These are phyloP conservation scores for Portevinia maculata DNA, from an alignment of 2,888 invertebrate species.

Conservation along the genomic window DNA sequence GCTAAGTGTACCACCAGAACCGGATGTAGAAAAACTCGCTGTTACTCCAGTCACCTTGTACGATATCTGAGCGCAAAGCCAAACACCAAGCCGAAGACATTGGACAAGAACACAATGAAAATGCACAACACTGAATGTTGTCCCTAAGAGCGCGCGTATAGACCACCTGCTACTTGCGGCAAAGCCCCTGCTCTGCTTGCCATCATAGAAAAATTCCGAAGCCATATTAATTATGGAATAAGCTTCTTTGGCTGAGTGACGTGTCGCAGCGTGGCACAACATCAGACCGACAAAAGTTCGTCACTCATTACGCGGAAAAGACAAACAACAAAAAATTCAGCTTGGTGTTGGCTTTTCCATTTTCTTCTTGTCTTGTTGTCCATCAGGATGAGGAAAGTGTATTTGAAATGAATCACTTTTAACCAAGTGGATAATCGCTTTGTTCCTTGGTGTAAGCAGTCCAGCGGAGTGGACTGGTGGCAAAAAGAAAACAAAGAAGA, in stretches of 20 bases:
- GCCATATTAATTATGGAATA: constrained; percentile 73
- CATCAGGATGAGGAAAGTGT: constrained; percentile 41
- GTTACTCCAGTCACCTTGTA: constrained; percentile 64
- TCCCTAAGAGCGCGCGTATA: constrained; percentile 9
- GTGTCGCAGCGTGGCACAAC: constrained; percentile 45
- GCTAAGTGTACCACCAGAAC: constrained; percentile 53
- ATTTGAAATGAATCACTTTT: constrained; percentile 71
- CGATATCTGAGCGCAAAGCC: constrained; percentile 40
- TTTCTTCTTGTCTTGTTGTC: constrained; percentile 13
- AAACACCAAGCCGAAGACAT: not conserved
- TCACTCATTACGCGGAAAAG: constrained; percentile 46
- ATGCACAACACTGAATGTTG: not conserved
- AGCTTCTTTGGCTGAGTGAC: constrained; percentile 69
- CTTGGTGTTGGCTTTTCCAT: constrained; percentile 43
- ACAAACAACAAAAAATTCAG: constrained; percentile 20
- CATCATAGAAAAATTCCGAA: constrained; percentile 67
- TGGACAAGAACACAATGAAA: not conserved
- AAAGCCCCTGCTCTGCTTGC: constrained; percentile 1
- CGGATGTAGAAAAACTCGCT: constrained; percentile 60
- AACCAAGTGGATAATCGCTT: constrained; percentile 69
- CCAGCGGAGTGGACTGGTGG: not conserved
- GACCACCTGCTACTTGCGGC: constrained; percentile 34
- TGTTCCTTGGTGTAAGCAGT: constrained; percentile 38
- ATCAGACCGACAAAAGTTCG: constrained; percentile 57
- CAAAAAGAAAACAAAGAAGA: constrained; percentile 72